Evolutionary conservation across 2,797 vertebrate genomes (phyloP), one percentile per base, ranked within the genome.

Genomic region (Malacoraja senta): DNA sequence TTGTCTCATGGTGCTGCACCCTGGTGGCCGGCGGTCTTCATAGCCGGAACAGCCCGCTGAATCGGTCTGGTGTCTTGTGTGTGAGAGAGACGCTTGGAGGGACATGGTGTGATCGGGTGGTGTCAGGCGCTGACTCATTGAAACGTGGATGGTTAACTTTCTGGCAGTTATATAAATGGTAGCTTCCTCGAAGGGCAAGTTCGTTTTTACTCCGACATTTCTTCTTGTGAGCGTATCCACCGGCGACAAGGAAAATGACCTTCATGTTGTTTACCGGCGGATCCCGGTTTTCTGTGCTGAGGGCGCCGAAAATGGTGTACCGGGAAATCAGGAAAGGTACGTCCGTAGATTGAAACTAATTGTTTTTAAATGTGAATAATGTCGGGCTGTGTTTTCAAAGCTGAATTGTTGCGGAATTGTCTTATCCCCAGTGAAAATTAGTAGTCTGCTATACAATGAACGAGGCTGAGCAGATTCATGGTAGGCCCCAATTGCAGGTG

Each of bases 221-320:
- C 26, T 35, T 3, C 24, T 74, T 13, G 68, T 76, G 1, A 9
- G 74, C 90, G 68, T 44, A 10, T 24, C 68, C 38, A 3, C 4
- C 35, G 71, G 17, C 65, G 68, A 91, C n/a, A 81, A 81, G 94
- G 93, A 95, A 65, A 94, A 97, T 97, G 97, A 97, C 97, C 95
- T 96, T 97, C 95, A 97, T 97, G 95, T 95, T 97, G 94, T 96
- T 97, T 93, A 96, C 96, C 6, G 44, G 21, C 26, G 96, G 97
- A 93, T 95, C 96, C 53, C 94, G 96, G 94, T 94, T 95, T 93
- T 96, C 96, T 92, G 93, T 97, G 44, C 94, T 97, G 95, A 97
- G 96, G 95, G 96, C 97, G 19, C 96, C 96, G 92, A 94, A 96
- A n/a, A 96, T 96, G 0, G 80, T 97, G 92, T 97, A 96, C 93